Percentiles rank a stretch among this genome's conserved stretches.
phyloP scores from a whole-genome alignment of 2,113 vertebrate genomes.

The Camelus bactrianus region DNA sequence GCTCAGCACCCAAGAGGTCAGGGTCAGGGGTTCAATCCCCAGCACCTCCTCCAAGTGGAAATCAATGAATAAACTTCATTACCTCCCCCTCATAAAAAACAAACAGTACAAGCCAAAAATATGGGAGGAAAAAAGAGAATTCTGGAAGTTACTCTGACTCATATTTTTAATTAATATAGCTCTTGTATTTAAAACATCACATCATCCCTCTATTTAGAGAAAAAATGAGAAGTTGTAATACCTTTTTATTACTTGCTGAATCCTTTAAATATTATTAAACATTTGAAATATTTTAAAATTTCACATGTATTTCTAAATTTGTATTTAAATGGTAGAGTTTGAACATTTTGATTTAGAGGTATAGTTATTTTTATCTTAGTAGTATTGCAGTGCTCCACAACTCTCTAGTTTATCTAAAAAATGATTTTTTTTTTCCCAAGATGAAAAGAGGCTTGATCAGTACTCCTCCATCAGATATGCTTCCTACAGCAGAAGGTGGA shows the following conservation, averaged over 20 bases:
- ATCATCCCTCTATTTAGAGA: not conserved
- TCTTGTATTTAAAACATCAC: conserved; percentile 7
- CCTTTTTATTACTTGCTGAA: conserved; percentile 18
- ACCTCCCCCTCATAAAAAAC: too few relatives aligned
- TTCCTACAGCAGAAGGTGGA: conserved; percentile 96
- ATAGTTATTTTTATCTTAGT: conserved; percentile 51
- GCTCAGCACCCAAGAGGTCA: too few relatives aligned
- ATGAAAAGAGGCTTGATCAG: conserved; percentile 99
- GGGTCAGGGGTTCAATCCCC: too few relatives aligned
- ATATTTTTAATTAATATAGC: conserved; percentile 1
- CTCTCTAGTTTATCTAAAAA: conserved; percentile 60
- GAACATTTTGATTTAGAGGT: not conserved
- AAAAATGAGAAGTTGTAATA: not conserved
- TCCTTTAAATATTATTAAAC: conserved; percentile 55
- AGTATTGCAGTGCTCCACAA: not conserved
- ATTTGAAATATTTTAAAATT: conserved; percentile 39
- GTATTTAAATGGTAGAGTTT: conserved; percentile 39
- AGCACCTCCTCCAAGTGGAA: too few relatives aligned
- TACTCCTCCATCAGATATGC: conserved; percentile 98
- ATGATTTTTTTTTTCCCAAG: conserved; percentile 85
- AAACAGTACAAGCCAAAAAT: too few relatives aligned
- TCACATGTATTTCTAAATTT: not conserved
- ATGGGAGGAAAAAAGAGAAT: not conserved
- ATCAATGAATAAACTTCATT: too few relatives aligned
- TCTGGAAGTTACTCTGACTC: conserved; percentile 17